Base-by-base conservation (phyloP, 2,113 vertebrate genomes). In the Thryonomys swinderianus region DNA sequence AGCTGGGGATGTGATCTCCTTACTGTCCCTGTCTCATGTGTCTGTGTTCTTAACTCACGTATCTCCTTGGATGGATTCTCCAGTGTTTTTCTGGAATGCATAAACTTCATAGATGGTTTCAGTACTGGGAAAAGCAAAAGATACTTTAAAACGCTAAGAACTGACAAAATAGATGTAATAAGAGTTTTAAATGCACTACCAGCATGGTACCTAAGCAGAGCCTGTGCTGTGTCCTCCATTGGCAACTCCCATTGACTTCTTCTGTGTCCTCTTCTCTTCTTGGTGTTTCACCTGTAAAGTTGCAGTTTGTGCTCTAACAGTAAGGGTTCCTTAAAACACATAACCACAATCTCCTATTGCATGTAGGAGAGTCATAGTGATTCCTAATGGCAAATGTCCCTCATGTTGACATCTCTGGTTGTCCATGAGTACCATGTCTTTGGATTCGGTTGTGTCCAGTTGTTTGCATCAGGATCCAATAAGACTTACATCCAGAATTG, bases 11-110 rank as follows among this genome's bases (percentile, higher is more conserved):
- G 16, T 62, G 45, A 18, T 11, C 8, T 27, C 20, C 30, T 64
- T 2, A 10, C 1, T 7, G 4, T 21, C 87, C 6, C 32, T 27
- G 1, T 17, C 64, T 40, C 0, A 0, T 42, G 17, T 16, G 10
- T 37, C 45, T 30, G 51, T 74, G 16, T 40, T 16, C 51, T 18
- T 30, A 3, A 5, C 84, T 74, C 78, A 5, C 34, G 12, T 30
- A 0, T 20, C 34, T 20, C 1, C 4, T 3, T 10, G 0, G 8
- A 74, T n/a, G 48, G 27, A 40, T 11, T 34, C 5, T 4, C 37
- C 27, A 0, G 7, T 21, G 0, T 32, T n/a, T 73, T 45, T 16
- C 61, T 20, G 34, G 23, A 17, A 13, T 3, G 3, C 5, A 14
- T 13, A 67, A 69, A 48, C 51, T 30, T 71, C 10, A 16, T 7